Conservation (phyloP, 2,113 vertebrate genomes). For the Sterna hirundo region DNA sequence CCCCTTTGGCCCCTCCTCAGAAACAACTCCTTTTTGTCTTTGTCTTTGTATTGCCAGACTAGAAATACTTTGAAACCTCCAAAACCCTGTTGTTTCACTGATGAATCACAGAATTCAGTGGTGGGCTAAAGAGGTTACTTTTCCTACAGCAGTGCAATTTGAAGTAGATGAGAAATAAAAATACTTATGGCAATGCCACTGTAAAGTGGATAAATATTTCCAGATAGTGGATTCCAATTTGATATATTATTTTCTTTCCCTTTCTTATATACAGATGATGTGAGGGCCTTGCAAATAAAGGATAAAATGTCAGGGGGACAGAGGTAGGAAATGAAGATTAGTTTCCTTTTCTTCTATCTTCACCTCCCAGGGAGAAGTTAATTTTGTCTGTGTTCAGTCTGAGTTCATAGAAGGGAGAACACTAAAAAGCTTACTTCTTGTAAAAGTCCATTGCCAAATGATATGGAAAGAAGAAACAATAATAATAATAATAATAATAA, state of each 20-base stretch:
- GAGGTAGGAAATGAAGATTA: slow-evolving; percentile 31
- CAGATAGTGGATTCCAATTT: background rate
- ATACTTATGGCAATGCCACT: background rate
- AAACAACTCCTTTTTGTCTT: background rate
- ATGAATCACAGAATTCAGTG: slow-evolving; percentile 19
- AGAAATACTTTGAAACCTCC: background rate
- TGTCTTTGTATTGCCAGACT: background rate
- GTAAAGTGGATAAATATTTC: slow-evolving; percentile 37
- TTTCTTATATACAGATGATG: background rate
- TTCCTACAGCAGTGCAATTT: background rate
- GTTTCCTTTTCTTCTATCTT: slow-evolving; percentile 51
- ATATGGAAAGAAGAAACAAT: slow-evolving; percentile 56
- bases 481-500: slow-evolving; percentile 51
- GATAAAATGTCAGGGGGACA: background rate
- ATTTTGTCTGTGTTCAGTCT: slow-evolving; percentile 56
- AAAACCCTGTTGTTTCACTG: slow-evolving; percentile 4
- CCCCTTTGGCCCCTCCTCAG: background rate
- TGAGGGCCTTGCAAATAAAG: background rate
- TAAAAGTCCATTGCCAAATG: slow-evolving; percentile 57
- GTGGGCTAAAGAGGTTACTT: background rate
- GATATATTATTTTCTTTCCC: background rate
- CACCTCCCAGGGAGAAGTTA: slow-evolving; percentile 42
- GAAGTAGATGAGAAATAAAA: slow-evolving; percentile 3
- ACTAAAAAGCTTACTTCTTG: slow-evolving; percentile 42
- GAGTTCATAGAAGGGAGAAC: slow-evolving; percentile 64